Evolutionary conservation across 1,140 invertebrate species (phyloP), one percentile per base, ranked within the genome.

Genomic region (Meloidogyne exigua): DNA sequence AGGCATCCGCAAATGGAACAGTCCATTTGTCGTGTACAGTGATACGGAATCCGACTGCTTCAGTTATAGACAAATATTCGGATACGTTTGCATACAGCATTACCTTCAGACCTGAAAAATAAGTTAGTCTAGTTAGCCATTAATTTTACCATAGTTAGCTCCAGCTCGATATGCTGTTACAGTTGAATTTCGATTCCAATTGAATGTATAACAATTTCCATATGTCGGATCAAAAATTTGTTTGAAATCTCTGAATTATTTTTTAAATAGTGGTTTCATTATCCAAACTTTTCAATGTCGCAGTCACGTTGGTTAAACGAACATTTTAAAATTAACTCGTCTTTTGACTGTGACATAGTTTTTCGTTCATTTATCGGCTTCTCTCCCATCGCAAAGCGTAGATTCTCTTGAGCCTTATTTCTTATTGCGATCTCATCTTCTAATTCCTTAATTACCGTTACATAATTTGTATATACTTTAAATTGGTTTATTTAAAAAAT

Each of bases 1-100:
- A 87, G 0, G 85, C 86, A 76, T 87, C 85, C 3, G 85, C 84
- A 75, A 87, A 87, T 21, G 85, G 85, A 28, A 84, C 85, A 63
- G 79, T 80, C 79, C 84, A 84, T 62, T 87, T 87, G 75, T 87
- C 86, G 67, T 87, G 85, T 11, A 87, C 80, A 13, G 85, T 88
- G 10, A 87, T 84, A 9, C 86, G 77, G 57, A 87, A 87, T 36
- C 85, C 85, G 12, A 88, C 85, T 1, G 86, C 78, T 76, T 87
- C 86, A 9, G 86, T 78, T 9, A 87, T 87, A 12, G 85, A 87
- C 13, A 87, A 72, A 67, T 87, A 87, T 71, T 87, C 86, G n/a
- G 78, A 83, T 18, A 87, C 82, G 65, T 87, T 87, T 2, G 86
- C 86, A 65, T 86, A 87, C 0, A 87, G 71, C 23, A 87, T 42